Evolutionary conservation across 2,113 vertebrate genomes (phyloP).

Genomic region (Nematolebias whitei): DNA sequence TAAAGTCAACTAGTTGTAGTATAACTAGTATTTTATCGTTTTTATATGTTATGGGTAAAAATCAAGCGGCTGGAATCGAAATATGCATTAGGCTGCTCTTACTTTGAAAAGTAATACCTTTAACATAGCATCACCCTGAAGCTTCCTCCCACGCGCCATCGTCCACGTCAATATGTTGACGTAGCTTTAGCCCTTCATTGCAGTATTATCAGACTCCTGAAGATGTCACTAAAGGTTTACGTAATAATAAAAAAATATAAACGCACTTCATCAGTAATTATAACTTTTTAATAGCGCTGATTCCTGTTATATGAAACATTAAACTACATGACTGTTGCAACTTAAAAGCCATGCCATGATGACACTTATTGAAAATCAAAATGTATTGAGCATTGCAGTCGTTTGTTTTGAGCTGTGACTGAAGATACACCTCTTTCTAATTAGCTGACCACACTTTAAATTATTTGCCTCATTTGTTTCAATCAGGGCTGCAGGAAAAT

Average conservation of each 20-base stretch:
- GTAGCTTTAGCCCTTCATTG: slow-evolving; percentile 35
- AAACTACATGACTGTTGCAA: neutral
- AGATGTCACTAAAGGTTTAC: slow-evolving; percentile 41
- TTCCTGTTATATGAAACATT: slow-evolving; percentile 21
- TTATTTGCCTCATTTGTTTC: slow-evolving; percentile 73
- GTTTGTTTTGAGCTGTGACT: slow-evolving; percentile 50
- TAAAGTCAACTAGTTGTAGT: fast-evolving
- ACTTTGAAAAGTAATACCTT: slow-evolving; percentile 58
- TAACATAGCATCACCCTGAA: slow-evolving; percentile 13
- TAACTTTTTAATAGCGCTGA: neutral
- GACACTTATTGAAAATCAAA: slow-evolving; percentile 48
- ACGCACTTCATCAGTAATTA: too few relatives aligned
- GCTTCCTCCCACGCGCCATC: slow-evolving; percentile 30
- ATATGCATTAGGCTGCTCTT: neutral
- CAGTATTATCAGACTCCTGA: neutral
- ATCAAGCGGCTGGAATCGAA: neutral
- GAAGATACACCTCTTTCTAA: slow-evolving; percentile 19
- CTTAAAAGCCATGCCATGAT: slow-evolving; percentile 31
- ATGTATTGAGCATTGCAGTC: slow-evolving; percentile 31
- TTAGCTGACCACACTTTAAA: slow-evolving; percentile 49
- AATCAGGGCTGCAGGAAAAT: slow-evolving; percentile 52
- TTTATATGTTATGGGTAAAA: fast-evolving
- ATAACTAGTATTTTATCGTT: fast-evolving
- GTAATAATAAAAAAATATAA: neutral
- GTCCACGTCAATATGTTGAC: slow-evolving; percentile 70